Evolutionary conservation across 2,797 vertebrate species (phyloP), one percentile per base, ranked within the genome.

Genomic region (Urocyon cinereoargenteus): DNA sequence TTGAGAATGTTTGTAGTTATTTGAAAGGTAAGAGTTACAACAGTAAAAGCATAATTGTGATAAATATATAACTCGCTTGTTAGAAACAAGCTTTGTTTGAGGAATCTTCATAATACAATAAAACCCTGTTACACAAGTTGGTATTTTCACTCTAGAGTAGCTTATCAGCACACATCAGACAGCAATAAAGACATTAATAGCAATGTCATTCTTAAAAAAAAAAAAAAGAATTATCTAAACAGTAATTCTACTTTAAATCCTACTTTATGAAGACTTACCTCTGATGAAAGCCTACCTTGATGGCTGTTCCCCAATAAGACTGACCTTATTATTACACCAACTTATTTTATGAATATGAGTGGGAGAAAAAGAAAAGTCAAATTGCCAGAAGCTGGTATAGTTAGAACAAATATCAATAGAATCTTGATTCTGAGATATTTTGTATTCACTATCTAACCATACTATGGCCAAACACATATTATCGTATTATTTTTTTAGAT

Each of bases 341-440:
- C 19, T 62, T 93, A 53, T 55, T 87, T 94, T 78, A 70, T 53
- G 75, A 87, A 73, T 87, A 40, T 83, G 34, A 66, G 51, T 40
- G 53, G 49, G 40, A 68, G 12, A 28, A 68, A 31, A 73, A 49
- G 15, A 26, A 78, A 85, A n/a, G 86, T 86, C 26, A 81, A 6
- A 45, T 62, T 79, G 72, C 31, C 13, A 40, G 62, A 82, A 90
- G 18, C 9, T 59, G 66, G 21, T 36, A 28, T 89, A 86, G 24
- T 73, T 96, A 81, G 64, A 89, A 70, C 14, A 95, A 70, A 22
- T 94, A 53, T 53, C 18, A 72, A 2, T 75, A 66, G 34, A 84
- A 61, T 92, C 94, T 79, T 78, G 9, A 59, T 87, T 66, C n/a
- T 14, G 59, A 66, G n/a, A 75, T 96, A 62, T 57, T 96, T 88